A percentile compares a stretch with the other conserved stretches of the same genome.
Evolutionary conservation across 2,888 invertebrate species (phyloP).

Genomic region (Liopterus haemorrhoidalis): DNA sequence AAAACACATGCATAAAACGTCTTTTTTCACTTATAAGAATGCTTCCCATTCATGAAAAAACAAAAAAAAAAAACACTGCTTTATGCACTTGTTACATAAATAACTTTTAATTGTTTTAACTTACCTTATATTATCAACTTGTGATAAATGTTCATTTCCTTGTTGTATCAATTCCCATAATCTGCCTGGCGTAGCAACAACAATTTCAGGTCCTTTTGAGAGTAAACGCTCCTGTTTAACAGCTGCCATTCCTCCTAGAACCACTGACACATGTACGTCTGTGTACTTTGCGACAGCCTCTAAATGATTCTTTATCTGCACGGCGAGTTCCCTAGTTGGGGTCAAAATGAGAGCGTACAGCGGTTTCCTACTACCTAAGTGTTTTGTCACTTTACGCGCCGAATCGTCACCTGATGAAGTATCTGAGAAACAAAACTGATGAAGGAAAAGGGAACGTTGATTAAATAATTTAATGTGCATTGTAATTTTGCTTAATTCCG

Average conservation of each 20-base stretch:
- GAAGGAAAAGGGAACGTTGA: too few species aligned
- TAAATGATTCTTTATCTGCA: slow-evolving; percentile 88
- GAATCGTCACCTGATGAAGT: too few species aligned
- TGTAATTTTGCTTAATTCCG: too few species aligned
- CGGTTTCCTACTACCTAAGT: too few species aligned
- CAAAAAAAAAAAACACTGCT: slow-evolving; percentile 4
- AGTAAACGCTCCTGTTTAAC: slow-evolving; percentile 91
- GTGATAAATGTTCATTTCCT: slow-evolving; percentile 69
- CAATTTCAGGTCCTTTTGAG: slow-evolving; percentile 77
- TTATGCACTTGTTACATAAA: slow-evolving; percentile 3
- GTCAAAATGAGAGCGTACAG: slow-evolving; percentile 84
- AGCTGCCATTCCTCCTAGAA: slow-evolving; percentile 91
- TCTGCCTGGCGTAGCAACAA: slow-evolving; percentile 95
- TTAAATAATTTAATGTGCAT: too few species aligned
- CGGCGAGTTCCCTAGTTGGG: slow-evolving; percentile 92
- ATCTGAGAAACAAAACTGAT: too few species aligned
- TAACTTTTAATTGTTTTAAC: too few species aligned
- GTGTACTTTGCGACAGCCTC: slow-evolving; percentile 74
- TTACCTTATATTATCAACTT: slow-evolving; percentile 65
- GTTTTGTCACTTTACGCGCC: too few species aligned
- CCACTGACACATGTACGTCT: slow-evolving; percentile 65
- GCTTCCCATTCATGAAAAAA: neutral
- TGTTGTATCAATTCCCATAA: slow-evolving; percentile 88
- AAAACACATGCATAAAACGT: too few species aligned
- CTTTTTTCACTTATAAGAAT: too few species aligned